Evolutionary conservation across 2,113 vertebrate genomes (phyloP).

Genomic region (Melanerpes formicivorus): DNA sequence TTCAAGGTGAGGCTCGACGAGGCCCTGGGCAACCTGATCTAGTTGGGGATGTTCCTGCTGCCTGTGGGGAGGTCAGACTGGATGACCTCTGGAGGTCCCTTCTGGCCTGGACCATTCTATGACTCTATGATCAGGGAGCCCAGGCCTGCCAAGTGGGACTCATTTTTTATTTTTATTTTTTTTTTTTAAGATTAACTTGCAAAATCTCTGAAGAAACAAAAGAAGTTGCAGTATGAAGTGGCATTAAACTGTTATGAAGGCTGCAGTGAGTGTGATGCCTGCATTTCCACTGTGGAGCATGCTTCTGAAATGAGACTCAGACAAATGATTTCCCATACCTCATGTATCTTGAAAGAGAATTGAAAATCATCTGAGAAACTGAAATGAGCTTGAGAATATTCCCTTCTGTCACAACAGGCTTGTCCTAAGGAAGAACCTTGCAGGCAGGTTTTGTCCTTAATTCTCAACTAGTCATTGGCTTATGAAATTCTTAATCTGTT

Average conservation of each 20-base stretch:
- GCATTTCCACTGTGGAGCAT: not conserved
- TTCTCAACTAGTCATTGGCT: not conserved
- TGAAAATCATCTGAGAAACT: not conserved
- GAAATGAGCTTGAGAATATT: not conserved
- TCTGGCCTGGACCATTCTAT: no score
- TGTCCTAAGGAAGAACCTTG: not conserved
- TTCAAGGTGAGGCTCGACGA: no score
- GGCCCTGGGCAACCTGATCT: no score
- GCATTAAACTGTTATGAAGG: not conserved
- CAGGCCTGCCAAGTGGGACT: not conserved
- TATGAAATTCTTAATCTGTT: not conserved
- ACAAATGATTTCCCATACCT: not conserved
- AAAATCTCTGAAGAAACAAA: not conserved
- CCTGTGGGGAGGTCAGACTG: no score
- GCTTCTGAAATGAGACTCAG: not conserved
- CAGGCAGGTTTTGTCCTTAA: not conserved
- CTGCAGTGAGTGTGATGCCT: not conserved
- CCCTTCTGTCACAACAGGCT: not conserved
- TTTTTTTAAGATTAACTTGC: not conserved
- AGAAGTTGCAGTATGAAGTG: not conserved
- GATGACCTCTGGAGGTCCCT: no score
- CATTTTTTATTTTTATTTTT: not conserved
- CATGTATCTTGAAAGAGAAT: not conserved
- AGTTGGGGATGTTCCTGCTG: no score
- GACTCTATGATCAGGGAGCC: not conserved